Percentiles rank a stretch among this genome's conserved stretches.
phyloP scores from a whole-genome alignment of 2,797 vertebrate genomes.

The Mormyrops boulengeri region DNA sequence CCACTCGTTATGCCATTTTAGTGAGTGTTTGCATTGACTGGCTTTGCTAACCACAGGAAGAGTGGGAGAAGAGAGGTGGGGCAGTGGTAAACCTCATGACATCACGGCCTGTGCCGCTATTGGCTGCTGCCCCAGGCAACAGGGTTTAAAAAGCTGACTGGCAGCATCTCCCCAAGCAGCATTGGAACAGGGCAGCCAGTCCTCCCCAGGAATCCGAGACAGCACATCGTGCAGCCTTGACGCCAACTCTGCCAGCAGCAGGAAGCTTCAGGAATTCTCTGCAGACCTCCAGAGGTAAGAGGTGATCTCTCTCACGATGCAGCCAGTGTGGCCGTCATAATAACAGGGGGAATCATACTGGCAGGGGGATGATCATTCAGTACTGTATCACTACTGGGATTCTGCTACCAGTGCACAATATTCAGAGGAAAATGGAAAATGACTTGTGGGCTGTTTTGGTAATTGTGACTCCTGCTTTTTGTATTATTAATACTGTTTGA shows the following conservation, averaged over 20 bases:
- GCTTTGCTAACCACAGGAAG: conserved; percentile 66
- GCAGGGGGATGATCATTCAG: not conserved
- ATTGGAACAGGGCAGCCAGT: conserved; percentile 43
- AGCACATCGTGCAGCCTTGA: conserved; percentile 29
- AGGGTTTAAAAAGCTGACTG: conserved; percentile 60
- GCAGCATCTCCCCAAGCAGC: conserved; percentile 38
- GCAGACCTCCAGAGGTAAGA: conserved; percentile 28
- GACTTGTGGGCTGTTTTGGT: not conserved
- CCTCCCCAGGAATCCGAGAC: conserved; percentile 38
- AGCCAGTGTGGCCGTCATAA: not conserved
- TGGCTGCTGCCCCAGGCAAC: conserved; percentile 49
- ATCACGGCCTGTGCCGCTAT: conserved; percentile 50
- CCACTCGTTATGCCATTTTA: conserved; percentile 27
- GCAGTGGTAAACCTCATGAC: conserved; percentile 66
- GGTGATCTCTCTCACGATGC: not conserved
- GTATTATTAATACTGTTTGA: not conserved
- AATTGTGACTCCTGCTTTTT: not conserved
- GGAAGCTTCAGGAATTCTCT: not conserved
- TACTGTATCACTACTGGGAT: not conserved
- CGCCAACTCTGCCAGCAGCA: not conserved
- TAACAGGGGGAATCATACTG: not conserved
- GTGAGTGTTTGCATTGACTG: conserved; percentile 49
- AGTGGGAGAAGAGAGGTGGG: conserved; percentile 68
- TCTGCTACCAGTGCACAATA: not conserved
- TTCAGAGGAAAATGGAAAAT: not conserved